phyloP scores from a whole-genome alignment of 2,888 invertebrate species.

The Drosophila macrospina region DNA sequence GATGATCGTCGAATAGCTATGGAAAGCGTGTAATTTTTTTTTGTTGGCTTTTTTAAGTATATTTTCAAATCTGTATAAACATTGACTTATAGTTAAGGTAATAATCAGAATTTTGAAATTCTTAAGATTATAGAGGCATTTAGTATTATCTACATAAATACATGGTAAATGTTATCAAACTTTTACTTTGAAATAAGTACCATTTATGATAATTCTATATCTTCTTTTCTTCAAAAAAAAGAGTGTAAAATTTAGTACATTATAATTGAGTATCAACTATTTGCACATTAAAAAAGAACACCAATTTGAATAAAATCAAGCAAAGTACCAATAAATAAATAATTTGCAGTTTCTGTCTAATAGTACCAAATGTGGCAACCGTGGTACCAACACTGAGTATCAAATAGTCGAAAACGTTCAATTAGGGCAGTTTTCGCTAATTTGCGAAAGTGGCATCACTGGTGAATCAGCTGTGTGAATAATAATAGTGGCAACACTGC shows the following conservation, averaged over 20 bases:
- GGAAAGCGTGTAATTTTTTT: neutral
- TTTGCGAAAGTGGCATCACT: constrained; percentile 22
- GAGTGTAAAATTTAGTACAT: too few relatives aligned
- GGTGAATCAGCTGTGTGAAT: constrained; percentile 18
- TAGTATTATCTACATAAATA: neutral
- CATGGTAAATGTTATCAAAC: neutral
- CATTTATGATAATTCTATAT: too few relatives aligned
- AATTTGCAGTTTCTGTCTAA: too few relatives aligned
- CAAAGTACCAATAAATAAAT: too few relatives aligned
- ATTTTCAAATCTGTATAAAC: neutral
- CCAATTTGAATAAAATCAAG: too few relatives aligned
- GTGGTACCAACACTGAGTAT: constrained; percentile 5
- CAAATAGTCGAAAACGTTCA: neutral
- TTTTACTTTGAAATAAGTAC: too few relatives aligned
- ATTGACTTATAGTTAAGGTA: constrained; percentile 25
- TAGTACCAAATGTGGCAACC: neutral
- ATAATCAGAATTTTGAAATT: neutral
- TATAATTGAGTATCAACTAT: too few relatives aligned
- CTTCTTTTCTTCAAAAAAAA: too few relatives aligned
- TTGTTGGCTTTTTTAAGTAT: neutral
- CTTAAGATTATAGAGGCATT: neutral
- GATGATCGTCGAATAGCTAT: constrained; percentile 75
- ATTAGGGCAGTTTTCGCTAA: neutral
- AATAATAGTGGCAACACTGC: constrained; percentile 32
- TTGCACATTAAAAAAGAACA: too few relatives aligned